A percentile compares a stretch with the other conserved stretches of the same genome.
Conservation (phyloP, 2,113 vertebrate genomes). For the Lipophrys pholis region DNA sequence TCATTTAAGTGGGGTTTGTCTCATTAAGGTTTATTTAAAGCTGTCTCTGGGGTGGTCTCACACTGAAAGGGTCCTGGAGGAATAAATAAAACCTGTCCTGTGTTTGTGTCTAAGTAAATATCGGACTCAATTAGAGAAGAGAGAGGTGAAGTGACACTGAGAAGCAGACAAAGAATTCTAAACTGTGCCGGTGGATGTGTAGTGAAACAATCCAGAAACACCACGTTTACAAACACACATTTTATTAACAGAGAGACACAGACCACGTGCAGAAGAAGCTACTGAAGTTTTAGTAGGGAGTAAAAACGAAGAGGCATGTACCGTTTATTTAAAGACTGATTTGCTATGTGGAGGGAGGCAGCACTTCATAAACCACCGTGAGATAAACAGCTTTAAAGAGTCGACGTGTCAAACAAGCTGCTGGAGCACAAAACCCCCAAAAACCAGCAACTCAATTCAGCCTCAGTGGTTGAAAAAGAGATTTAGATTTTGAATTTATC, state of each 20-base stretch:
- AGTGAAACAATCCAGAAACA: conserved; percentile 22
- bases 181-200: conserved; percentile 42
- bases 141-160: neutral
- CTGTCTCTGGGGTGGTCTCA: conserved; percentile 48
- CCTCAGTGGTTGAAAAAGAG: too few species aligned
- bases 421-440: too few species aligned
- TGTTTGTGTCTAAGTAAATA: conserved; percentile 52
- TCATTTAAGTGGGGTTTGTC: conserved; percentile 3
- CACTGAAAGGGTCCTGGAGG: neutral
- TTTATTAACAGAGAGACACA: neutral
- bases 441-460: too few species aligned
- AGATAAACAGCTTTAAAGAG: conserved; percentile 34
- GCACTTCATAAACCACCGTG: conserved; percentile 42
- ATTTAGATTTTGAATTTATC: too few species aligned
- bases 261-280: neutral
- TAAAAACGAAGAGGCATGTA: neutral
- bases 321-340: conserved; percentile 23
- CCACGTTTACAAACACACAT: conserved; percentile 9
- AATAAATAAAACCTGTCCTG: neutral
- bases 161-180: conserved; percentile 19
- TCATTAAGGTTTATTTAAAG: conserved; percentile 48
- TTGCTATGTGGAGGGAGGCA: conserved; percentile 34
- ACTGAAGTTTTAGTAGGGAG: neutral
- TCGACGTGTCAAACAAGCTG: too few species aligned
- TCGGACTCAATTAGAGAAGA: conserved; percentile 35